Evolutionary conservation across 1,140 invertebrate genomes (phyloP), one percentile per base, ranked within the genome.

Genomic region (Eumeta japonica): DNA sequence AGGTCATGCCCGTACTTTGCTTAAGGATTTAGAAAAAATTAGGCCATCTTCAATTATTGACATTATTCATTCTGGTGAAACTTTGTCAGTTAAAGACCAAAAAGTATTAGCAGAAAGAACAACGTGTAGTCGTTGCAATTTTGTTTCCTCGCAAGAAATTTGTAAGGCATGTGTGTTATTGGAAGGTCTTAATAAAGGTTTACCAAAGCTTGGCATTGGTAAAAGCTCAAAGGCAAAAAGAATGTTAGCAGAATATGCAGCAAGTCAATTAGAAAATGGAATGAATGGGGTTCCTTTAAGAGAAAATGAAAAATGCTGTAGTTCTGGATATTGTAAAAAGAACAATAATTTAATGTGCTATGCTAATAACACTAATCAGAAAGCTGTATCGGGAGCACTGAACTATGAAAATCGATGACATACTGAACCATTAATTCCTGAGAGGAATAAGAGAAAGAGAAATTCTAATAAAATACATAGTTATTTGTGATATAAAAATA

Each of bases 91-190:
- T 3, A 90, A 90, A 61, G 86, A 89, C 52, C 83, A 80, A 33
- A 81, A 92, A 0, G 88, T 88, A 60, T 79, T 95, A 54, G 94
- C 94, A 0, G 79, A 81, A 16, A 83, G 90, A 60, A 84, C 88
- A 54, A 81, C 78, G 38, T 99, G 97, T 76, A 76, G 73, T 11
- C 79, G 88, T 37, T 99, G 97, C 77, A 88, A 91, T 18, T 98
- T 94, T 76, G 90, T 98, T 2, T 98, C 95, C 2, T 97, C 94
- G 54, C 94, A 98, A 71, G 81, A 85, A 52, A 81, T 98, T 9
- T 99, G 97, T 63, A 98, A 99, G 75, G 96, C 97, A 0, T 99
- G 97, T 74, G 82, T 95, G 2, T 77, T 99, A 33, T 75, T 99
- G 3, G 92, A 98, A 80, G 96, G 97, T 7, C 77, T 99, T 0